phyloP scores from a whole-genome alignment of 2,888 invertebrate species.

The Lasiommata megera region DNA sequence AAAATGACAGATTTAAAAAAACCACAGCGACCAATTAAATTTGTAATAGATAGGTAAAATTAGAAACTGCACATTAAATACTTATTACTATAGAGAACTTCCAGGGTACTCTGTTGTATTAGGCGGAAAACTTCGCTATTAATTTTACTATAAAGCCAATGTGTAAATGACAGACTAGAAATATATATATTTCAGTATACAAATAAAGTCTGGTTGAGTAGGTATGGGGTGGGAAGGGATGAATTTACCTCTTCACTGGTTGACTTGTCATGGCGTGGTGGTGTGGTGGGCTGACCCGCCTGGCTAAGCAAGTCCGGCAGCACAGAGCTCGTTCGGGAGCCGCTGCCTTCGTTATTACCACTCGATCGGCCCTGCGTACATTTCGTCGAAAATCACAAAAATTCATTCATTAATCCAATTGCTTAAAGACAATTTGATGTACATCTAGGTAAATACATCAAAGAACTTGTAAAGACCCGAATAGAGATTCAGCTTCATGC shows the following conservation, averaged over 20 bases:
- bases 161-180: conserved; percentile 2
- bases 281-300: conserved; percentile 91
- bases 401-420: conserved; percentile 1
- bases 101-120: no score
- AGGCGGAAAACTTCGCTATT: background rate
- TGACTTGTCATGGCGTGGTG: conserved; percentile 94
- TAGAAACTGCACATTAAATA: no score
- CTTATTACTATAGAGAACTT: no score
- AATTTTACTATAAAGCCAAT: conserved; percentile 5
- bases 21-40: no score
- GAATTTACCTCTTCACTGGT: conserved; percentile 95
- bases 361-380: conserved; percentile 62
- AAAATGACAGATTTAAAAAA: no score
- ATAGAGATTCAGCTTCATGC: no score
- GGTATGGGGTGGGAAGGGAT: background rate
- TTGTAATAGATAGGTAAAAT: no score
- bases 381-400: conserved; percentile 16
- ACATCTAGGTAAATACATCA: no score
- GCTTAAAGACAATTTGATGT: no score
- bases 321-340: conserved; percentile 94
- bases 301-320: conserved; percentile 97
- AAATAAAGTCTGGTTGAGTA: background rate
- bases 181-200: background rate
- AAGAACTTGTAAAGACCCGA: no score
- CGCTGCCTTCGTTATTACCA: conserved; percentile 80